Percentiles rank a stretch among this genome's conserved stretches.
Evolutionary conservation across 2,888 invertebrate genomes (phyloP).

Genomic region (Agrilus mali): DNA sequence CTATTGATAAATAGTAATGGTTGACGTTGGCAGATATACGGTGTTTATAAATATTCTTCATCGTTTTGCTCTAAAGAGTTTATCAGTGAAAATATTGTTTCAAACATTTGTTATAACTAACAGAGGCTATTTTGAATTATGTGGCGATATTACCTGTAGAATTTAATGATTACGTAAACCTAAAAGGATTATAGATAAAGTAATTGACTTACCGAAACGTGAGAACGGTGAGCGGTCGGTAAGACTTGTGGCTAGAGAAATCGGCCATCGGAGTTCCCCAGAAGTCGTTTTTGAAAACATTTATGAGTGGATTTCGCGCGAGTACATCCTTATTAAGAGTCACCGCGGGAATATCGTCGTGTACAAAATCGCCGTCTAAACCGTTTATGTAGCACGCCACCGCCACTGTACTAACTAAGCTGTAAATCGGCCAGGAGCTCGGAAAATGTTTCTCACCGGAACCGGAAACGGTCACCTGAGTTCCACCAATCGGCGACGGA

Average conservation of each 20-base stretch:
- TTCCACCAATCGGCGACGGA: too few species aligned
- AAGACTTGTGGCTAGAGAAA: slow-evolving; percentile 72
- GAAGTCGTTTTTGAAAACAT: slow-evolving; percentile 66
- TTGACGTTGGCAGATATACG: too few species aligned
- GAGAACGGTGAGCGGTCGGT: slow-evolving; percentile 69
- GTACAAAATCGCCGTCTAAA: slow-evolving; percentile 70
- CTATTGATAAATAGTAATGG: too few species aligned
- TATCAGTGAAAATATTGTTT: too few species aligned
- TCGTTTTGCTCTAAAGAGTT: too few species aligned
- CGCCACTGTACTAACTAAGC: slow-evolving; percentile 52
- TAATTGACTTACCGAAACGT: slow-evolving; percentile 61
- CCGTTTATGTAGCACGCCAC: slow-evolving; percentile 61
- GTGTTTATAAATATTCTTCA: too few species aligned
- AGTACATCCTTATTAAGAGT: slow-evolving; percentile 70
- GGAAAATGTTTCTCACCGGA: slow-evolving; percentile 12
- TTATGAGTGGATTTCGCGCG: slow-evolving; percentile 47
- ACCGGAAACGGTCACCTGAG: too few species aligned
- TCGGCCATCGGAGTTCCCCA: slow-evolving; percentile 87
- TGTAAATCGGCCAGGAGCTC: slow-evolving; percentile 48
- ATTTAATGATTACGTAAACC: too few species aligned
- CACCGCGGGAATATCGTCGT: slow-evolving; percentile 79
- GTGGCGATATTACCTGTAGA: too few species aligned
- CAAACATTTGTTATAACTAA: too few species aligned
- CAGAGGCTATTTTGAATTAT: too few species aligned
- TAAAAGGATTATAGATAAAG: too few species aligned